phyloP scores from a whole-genome alignment of 1,140 invertebrate species.

The Dermatophagoides farinae region DNA sequence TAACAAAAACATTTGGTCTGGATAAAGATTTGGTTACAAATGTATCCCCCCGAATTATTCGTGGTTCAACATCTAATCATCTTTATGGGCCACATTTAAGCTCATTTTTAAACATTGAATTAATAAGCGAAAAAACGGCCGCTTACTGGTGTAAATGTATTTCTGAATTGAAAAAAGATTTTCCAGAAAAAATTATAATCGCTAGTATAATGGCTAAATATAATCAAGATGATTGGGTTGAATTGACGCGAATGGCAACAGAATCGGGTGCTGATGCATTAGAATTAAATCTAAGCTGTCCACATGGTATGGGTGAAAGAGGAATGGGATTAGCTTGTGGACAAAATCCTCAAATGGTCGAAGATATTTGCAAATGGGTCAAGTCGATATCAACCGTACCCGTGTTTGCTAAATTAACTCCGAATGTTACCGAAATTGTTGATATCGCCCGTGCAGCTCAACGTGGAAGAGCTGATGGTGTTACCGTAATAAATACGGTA shows the following conservation, averaged over 20 bases:
- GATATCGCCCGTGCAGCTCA: conserved; percentile 73
- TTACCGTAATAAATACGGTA: conserved; percentile 92
- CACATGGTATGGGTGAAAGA: conserved; percentile 92
- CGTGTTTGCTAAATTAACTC: conserved; percentile 93
- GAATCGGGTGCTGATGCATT: conserved; percentile 71
- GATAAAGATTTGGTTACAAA: conserved; percentile 94
- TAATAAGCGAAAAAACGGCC: conserved; percentile 88
- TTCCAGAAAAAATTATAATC: conserved; percentile 76
- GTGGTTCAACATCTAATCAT: conserved; percentile 75
- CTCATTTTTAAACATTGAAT: conserved; percentile 88
- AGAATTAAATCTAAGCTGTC: conserved; percentile 89
- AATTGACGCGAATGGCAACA: conserved; percentile 54
- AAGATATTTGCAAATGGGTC: conserved; percentile 78
- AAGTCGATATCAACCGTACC: conserved; percentile 63
- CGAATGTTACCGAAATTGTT: conserved; percentile 86
- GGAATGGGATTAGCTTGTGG: conserved; percentile 96
- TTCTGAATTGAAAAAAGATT: conserved; percentile 70
- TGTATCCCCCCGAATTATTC: conserved; percentile 82
- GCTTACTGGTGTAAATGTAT: conserved; percentile 82
- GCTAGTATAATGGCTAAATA: conserved; percentile 92
- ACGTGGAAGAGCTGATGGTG: conserved; percentile 77
- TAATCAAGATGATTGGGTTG: conserved; percentile 66
- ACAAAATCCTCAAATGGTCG: conserved; percentile 60
- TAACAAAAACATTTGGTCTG: conserved; percentile 86
- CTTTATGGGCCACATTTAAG: conserved; percentile 80